Base-by-base conservation (phyloP, 2,888 invertebrate genomes). In the Mongoloraphidia duomilia region DNA sequence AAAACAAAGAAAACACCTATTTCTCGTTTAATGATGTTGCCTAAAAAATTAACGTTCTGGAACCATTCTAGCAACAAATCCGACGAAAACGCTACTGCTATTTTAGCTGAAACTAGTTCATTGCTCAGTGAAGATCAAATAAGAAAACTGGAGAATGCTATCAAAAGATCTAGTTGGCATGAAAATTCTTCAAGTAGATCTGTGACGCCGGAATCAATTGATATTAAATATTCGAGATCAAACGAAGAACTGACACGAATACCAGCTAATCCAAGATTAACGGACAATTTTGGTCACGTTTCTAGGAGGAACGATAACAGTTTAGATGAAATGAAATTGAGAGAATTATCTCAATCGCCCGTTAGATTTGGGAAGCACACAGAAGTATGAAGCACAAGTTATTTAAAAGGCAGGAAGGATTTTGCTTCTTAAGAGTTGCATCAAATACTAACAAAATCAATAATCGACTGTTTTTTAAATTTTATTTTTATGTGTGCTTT, bases 31-130 rank as follows among this genome's bases (percentile, higher is more conserved):
- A 67, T 77, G 50, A 73, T 73, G 52, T 60, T 77, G 46, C 75
- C 77, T 8, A 69, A 71, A 54, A 76, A 74, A 65, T 63, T 77
- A 51, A 72, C 68, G 38, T 75, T 76, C 63, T 76, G 76, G 75
- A 65, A 71, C 12, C 35, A 44, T 17, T 37, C 41, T 12, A 43
- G 36, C 6, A 44, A 33, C 13, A 47, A 50, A 47, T 33, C 36
- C 37, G 37, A 46, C 8, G 39, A 38, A 11, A 33, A 37, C 9
- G 47, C 26, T 26, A 26, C 26, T 26, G 26, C 26, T 26, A 26
- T 26, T 26, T 26, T 26, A 26, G 26, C 26, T 6, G 26, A 17
- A 9, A 42, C 14, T 33, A 42, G 9, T 42, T 42, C 42, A 9
- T 17, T 42, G 12, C 9, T 42, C 8, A 42, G 34, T 42, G 34